Evolutionary conservation across 1,140 invertebrate genomes (phyloP).

Genomic region (Lordiphosa mommai): DNA sequence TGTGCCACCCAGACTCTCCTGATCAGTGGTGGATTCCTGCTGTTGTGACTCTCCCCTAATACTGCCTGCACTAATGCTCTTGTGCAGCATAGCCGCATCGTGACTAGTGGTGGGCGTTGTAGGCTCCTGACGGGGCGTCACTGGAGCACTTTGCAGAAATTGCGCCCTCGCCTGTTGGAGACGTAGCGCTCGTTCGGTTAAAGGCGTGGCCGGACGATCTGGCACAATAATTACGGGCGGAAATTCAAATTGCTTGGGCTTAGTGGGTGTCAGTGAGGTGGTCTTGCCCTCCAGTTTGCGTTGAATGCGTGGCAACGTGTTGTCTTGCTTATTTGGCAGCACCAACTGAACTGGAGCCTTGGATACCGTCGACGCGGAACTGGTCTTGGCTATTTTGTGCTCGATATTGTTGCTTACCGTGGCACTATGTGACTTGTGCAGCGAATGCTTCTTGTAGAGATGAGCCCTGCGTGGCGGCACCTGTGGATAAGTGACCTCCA

Average conservation of each 20-base stretch:
- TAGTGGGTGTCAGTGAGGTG: constrained; percentile 55
- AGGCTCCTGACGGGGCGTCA: constrained; percentile 45
- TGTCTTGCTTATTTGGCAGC: constrained; percentile 55
- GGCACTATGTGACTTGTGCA: constrained; percentile 61
- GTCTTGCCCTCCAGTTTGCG: constrained; percentile 54
- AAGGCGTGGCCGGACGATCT: constrained; percentile 57
- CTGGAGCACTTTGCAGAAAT: constrained; percentile 80
- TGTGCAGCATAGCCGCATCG: constrained; percentile 56
- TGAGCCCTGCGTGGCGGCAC: constrained; percentile 46
- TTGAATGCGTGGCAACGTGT: constrained; percentile 62
- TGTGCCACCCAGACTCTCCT: constrained; percentile 64
- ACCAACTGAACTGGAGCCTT: constrained; percentile 10
- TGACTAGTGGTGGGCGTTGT: constrained; percentile 21
- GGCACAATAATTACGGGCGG: constrained; percentile 21
- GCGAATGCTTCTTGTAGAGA: constrained; percentile 63
- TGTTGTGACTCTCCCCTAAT: constrained; percentile 76
- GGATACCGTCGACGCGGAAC: constrained; percentile 54
- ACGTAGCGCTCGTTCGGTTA: constrained; percentile 81
- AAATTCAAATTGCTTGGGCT: constrained; percentile 65
- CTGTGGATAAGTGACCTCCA: constrained; percentile 25
- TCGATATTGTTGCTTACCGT: constrained; percentile 61
- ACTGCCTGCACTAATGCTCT: constrained; percentile 87
- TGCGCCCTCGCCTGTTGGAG: constrained; percentile 84
- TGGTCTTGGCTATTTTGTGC: constrained; percentile 71
- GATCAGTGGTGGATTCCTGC: constrained; percentile 42